Conservation (phyloP, 2,113 vertebrate species). For the Phaethon lepturus region DNA sequence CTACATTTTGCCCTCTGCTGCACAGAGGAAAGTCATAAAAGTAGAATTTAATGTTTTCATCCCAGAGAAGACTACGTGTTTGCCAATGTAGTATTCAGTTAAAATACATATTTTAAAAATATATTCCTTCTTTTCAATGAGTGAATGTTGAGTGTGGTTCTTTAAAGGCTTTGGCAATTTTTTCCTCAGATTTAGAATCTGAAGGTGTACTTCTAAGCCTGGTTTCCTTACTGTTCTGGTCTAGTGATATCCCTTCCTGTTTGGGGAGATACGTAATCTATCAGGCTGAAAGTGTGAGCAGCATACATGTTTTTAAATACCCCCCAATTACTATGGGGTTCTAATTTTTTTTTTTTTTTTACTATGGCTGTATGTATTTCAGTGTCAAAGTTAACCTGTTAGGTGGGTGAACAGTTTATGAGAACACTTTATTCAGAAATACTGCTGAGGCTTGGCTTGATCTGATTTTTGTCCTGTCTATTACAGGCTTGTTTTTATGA, state of each 20-base stretch:
- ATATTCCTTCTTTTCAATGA: background rate
- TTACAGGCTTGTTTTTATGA: background rate
- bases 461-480: background rate
- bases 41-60: background rate
- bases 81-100: background rate
- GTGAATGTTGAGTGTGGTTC: background rate
- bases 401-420: background rate
- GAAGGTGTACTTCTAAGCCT: background rate
- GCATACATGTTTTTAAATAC: background rate
- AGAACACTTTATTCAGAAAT: background rate
- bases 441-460: background rate
- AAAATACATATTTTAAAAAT: background rate
- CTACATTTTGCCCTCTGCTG: background rate
- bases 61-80: background rate
- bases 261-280: background rate
- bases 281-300: background rate
- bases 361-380: background rate
- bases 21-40: background rate
- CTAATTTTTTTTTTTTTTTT: background rate
- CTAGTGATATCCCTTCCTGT: background rate
- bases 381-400: background rate
- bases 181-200: background rate
- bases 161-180: background rate
- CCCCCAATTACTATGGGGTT: background rate
- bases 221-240: background rate